Percentiles rank a stretch among this genome's conserved stretches.
phyloP scores from a whole-genome alignment of 2,113 vertebrate species.

The Chiloscyllium plagiosum region DNA sequence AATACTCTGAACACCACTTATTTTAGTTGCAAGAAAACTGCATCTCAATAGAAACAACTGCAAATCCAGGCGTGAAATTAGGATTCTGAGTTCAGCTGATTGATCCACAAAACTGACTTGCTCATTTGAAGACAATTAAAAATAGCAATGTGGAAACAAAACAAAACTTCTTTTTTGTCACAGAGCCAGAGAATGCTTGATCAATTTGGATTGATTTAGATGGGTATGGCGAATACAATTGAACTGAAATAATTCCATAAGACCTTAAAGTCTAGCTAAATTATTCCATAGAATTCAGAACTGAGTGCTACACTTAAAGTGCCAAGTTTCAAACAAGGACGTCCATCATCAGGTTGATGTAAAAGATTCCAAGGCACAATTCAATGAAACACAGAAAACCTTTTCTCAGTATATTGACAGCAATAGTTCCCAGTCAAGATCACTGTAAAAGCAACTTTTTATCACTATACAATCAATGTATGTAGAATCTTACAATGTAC shows the following conservation, averaged over 20 bases:
- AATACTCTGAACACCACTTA: not conserved
- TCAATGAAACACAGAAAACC: not conserved
- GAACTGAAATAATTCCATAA: not conserved
- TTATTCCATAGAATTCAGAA: not conserved
- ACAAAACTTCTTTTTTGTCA: not conserved
- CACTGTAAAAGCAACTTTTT: not conserved
- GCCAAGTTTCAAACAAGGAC: not conserved
- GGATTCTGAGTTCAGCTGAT: not conserved
- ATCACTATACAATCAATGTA: not conserved
- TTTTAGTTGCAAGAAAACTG: not conserved
- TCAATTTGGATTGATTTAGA: not conserved
- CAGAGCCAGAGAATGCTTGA: not conserved
- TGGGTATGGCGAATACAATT: not conserved
- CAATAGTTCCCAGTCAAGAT: not conserved
- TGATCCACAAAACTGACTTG: not conserved
- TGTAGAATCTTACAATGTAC: not conserved
- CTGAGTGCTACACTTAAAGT: not conserved
- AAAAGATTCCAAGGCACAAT: not conserved
- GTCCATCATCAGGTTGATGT: not conserved
- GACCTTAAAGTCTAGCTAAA: not conserved
- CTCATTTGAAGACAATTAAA: slow-evolving; percentile 1
- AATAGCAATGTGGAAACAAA: not conserved
- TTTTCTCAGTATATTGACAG: not conserved
- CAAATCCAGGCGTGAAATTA: not conserved
- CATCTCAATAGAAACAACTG: not conserved